Conservation (phyloP, 2,888 invertebrate genomes). For the Lordiphosa andalusiaca region DNA sequence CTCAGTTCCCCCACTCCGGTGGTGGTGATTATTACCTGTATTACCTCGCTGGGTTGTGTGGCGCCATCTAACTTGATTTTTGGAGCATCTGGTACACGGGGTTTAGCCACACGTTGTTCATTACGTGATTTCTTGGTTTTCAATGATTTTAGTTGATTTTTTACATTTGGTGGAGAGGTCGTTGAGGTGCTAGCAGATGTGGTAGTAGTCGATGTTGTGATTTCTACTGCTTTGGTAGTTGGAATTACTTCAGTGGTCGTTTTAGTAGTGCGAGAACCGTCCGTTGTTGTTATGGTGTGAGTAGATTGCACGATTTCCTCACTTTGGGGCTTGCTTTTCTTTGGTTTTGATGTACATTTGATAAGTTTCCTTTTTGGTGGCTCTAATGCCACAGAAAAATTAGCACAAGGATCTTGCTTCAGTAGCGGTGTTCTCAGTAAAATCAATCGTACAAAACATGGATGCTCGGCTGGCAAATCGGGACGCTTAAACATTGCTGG, state of each 20-base stretch:
- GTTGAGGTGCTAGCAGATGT: constrained; percentile 13
- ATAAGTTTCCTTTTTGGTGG: constrained; percentile 2
- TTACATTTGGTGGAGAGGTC: background rate
- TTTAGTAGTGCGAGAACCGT: background rate
- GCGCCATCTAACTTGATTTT: constrained; percentile 47
- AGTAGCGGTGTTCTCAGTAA: constrained; percentile 45
- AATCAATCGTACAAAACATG: constrained; percentile 51
- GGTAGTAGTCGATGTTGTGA: constrained; percentile 8
- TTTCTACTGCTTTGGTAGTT: constrained; percentile 1
- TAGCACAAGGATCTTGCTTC: constrained; percentile 51
- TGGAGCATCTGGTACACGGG: constrained; percentile 53
- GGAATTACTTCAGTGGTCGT: background rate
- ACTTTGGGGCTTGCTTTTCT: background rate
- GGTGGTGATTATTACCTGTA: constrained; percentile 40
- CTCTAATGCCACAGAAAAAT: constrained; percentile 35
- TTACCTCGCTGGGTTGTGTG: constrained; percentile 47
- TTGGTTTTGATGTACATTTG: background rate
- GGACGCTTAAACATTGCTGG: constrained; percentile 14
- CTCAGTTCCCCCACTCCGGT: constrained; percentile 18
- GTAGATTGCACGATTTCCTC: background rate
- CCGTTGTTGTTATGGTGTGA: background rate
- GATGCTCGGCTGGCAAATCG: constrained; percentile 45
- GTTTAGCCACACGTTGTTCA: background rate
- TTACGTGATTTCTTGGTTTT: constrained; percentile 6
- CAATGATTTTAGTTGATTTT: constrained; percentile 22